Evolutionary conservation across 1,140 invertebrate genomes (phyloP), one percentile per base, ranked within the genome.

Genomic region (Pogonomyrmex barbatus): DNA sequence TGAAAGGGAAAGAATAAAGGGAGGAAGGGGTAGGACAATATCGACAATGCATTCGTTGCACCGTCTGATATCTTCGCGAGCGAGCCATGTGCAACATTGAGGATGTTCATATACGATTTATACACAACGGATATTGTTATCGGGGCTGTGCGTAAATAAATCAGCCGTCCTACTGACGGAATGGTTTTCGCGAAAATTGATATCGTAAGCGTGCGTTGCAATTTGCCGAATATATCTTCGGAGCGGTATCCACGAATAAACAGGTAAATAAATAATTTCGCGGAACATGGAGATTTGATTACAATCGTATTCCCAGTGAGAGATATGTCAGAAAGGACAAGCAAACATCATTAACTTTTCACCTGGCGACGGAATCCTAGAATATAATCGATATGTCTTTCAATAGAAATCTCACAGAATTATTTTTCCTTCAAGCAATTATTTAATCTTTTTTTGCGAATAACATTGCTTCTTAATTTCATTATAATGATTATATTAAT

Each of bases 81-180:
- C 42, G 42, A 73, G 17, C 54, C 30, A 36, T 60, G 30, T 83
- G 45, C 54, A 83, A 50, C 79, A 83, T 75, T 56, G 79, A 75
- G 17, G 68, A 83, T 83, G 33, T 60, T 75, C 79, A 60, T 52
- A 3, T 60, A 62, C 54, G 42, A 75, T 83, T 83, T 71, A 73
- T 62, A 47, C 42, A 50, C 79, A 73, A 75, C 68, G 56, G 79
- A 83, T 83, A 83, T 83, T 75, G 68, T 83, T 75, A 83, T 58
- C 68, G 42, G 17, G 6, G 12, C 45, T n/a, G n/a, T 47, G 24
- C n/a, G 79, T 83, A 83, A 75, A 83, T 83, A 83, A 83, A 83
- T 45, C 79, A 14, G 52, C 33, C 6, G n/a, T 6, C 12, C 54
- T 73, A 60, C 45, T 45, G 79, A 42, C 54, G 67, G 42, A 47